Conservation (phyloP, 92 coral and sea anemone species). For the Desmophyllum pertusum region DNA sequence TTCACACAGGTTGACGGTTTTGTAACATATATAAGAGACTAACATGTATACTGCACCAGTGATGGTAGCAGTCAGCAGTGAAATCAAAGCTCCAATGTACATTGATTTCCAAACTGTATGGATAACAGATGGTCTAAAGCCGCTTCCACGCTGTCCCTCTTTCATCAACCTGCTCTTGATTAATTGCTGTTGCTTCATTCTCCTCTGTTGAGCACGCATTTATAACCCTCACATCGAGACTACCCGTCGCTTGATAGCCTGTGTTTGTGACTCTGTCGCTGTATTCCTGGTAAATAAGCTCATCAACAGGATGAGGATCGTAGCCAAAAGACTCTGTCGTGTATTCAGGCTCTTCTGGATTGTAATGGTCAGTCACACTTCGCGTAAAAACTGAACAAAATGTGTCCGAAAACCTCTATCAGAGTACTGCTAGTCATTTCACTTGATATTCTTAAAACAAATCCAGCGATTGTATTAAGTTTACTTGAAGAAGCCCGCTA, state of each 20-base stretch:
- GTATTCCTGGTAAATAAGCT: constrained; percentile 23
- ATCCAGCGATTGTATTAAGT: not conserved
- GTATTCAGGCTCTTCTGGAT: constrained; percentile 3
- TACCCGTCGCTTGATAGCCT: not conserved
- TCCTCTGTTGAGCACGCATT: constrained; percentile 3
- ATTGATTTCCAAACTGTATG: constrained; percentile 8
- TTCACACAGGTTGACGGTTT: not conserved
- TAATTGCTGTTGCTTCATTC: not conserved
- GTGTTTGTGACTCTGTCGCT: constrained; percentile 6
- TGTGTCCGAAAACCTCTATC: not conserved
- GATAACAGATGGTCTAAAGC: constrained; percentile 3
- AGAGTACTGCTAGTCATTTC: not conserved
- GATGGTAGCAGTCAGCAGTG: not conserved
- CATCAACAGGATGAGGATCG: constrained; percentile 17
- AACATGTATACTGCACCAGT: not conserved
- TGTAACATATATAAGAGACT: not conserved
- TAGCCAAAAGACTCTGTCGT: constrained; percentile 9
- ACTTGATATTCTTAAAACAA: not conserved
- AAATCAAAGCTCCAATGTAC: constrained; percentile 9
- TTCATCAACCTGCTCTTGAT: not conserved
- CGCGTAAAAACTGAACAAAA: constrained; percentile 18
- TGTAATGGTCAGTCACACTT: constrained; percentile 18
- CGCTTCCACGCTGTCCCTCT: constrained; percentile 1
- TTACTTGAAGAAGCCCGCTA: not conserved
- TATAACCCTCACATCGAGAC: not conserved